Conservation (phyloP, 2,888 invertebrate species). For the Adelphocoris suturalis region DNA sequence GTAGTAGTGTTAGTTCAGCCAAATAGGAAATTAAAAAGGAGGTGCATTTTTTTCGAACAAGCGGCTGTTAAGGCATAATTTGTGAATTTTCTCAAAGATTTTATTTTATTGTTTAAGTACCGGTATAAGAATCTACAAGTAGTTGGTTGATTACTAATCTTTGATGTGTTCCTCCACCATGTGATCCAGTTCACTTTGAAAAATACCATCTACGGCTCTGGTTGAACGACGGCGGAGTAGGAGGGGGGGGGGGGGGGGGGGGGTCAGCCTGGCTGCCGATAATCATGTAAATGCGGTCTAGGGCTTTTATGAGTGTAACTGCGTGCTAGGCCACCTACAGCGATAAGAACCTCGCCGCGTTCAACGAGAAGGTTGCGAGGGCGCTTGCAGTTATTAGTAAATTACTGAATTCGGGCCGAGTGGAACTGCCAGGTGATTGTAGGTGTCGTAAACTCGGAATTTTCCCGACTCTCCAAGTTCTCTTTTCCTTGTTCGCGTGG, state of each 20-base stretch:
- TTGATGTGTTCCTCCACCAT: no score
- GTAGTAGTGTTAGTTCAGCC: no score
- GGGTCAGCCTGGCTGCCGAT: not conserved
- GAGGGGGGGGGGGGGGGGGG: not conserved
- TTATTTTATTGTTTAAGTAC: no score
- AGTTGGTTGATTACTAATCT: no score
- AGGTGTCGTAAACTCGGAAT: not conserved
- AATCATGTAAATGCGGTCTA: conserved; percentile 54
- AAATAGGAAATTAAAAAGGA: no score
- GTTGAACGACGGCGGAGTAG: not conserved
- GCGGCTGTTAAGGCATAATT: no score
- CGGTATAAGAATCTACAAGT: no score
- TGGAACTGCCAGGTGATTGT: conserved; percentile 2
- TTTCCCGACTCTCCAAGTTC: not conserved
- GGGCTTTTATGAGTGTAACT: conserved; percentile 57
- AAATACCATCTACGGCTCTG: not conserved
- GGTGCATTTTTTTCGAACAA: no score
- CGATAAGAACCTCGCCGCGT: conserved; percentile 8
- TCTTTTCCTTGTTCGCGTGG: not conserved
- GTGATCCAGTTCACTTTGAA: not conserved
- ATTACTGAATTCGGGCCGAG: conserved; percentile 5
- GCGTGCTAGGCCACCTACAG: not conserved
- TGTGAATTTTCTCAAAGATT: no score
- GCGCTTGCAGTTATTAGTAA: conserved; percentile 10
- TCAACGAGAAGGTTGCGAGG: not conserved